Percentiles rank a stretch among this genome's conserved stretches.
These are phyloP conservation scores for Bovichtus diacanthus DNA, from an alignment of 2,797 vertebrate species.

Conservation along the genomic window DNA sequence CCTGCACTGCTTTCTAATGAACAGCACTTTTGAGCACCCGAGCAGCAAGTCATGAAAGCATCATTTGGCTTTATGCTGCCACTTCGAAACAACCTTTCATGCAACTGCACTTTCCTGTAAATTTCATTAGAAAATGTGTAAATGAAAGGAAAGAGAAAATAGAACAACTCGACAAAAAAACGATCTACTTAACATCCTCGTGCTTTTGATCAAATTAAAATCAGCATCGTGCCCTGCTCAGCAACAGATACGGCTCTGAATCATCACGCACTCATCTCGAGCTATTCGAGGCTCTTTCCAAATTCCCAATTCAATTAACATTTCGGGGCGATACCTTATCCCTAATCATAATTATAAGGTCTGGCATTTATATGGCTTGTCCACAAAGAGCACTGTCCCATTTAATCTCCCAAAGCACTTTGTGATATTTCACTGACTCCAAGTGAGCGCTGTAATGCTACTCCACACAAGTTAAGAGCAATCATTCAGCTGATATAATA, in stretches of 20 bases:
- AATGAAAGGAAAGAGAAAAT: slow-evolving; percentile 31
- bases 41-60: slow-evolving; percentile 63
- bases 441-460: slow-evolving; percentile 36
- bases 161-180: slow-evolving; percentile 39
- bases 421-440: slow-evolving; percentile 45
- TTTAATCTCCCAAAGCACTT: slow-evolving; percentile 57
- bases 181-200: slow-evolving; percentile 38
- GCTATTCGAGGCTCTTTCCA: slow-evolving; percentile 36
- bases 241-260: slow-evolving; percentile 28
- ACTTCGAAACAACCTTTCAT: slow-evolving; percentile 60
- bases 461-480: slow-evolving; percentile 50
- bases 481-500: slow-evolving; percentile 53
- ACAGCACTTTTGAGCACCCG: slow-evolving; percentile 41
- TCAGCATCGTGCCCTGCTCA: slow-evolving; percentile 19
- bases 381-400: slow-evolving; percentile 50
- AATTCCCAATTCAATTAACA: slow-evolving; percentile 74
- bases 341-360: slow-evolving; percentile 65
- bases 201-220: slow-evolving; percentile 66
- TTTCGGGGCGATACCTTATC: slow-evolving; percentile 43
- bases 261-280: slow-evolving; percentile 39
- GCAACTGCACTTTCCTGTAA: slow-evolving; percentile 43
- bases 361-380: slow-evolving; percentile 62
- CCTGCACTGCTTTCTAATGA: slow-evolving; percentile 45
- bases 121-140: slow-evolving; percentile 55
- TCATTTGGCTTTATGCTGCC: slow-evolving; percentile 58